Conservation (phyloP, 2,113 vertebrate genomes). For the Cyprinus carpio region DNA sequence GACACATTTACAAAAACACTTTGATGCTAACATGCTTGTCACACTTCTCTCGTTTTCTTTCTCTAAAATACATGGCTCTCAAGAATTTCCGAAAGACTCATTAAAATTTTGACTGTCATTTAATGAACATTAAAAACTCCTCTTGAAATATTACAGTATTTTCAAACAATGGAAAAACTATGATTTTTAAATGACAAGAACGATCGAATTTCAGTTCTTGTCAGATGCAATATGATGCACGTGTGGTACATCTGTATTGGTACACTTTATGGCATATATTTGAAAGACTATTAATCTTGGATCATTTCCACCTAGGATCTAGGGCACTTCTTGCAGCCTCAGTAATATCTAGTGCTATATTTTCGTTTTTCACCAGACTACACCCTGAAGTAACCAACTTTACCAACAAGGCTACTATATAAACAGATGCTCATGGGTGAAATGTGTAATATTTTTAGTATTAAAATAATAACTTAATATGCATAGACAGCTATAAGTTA, state of each 20-base stretch:
- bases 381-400: not conserved
- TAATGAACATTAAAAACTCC: not conserved
- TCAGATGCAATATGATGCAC: not conserved
- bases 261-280: constrained; percentile 27
- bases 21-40: constrained; percentile 7
- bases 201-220: not conserved
- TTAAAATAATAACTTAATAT: not conserved
- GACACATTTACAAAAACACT: constrained; percentile 40
- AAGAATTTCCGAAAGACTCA: not conserved
- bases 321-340: constrained; percentile 44
- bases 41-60: not conserved
- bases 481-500: not conserved
- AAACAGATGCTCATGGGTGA: constrained; percentile 28
- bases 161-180: not conserved
- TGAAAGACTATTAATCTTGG: constrained; percentile 44
- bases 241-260: constrained; percentile 28
- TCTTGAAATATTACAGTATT: not conserved
- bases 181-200: not conserved
- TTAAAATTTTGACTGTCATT: not conserved
- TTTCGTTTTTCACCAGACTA: constrained; percentile 25
- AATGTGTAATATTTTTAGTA: not conserved
- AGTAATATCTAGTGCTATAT: constrained; percentile 31
- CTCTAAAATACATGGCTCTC: not conserved
- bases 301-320: constrained; percentile 53
- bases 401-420: constrained; percentile 12